Conservation (phyloP, 2,888 invertebrate genomes). For the Tolmerus cingulatus region DNA sequence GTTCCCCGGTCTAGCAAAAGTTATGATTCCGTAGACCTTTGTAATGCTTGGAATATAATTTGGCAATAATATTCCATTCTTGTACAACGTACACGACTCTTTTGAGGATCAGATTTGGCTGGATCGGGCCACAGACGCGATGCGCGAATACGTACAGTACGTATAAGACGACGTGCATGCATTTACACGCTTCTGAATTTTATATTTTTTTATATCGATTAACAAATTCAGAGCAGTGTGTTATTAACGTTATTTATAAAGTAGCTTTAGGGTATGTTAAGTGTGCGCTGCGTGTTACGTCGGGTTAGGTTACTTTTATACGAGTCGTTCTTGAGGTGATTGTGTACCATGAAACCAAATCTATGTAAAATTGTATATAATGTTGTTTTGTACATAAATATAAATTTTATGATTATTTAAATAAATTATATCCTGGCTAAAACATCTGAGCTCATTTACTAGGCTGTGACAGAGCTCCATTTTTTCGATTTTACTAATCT, state of each 20-base stretch:
- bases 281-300: not conserved
- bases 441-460: constrained; percentile 22
- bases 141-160: not conserved
- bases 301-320: not conserved
- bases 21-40: constrained; percentile 70
- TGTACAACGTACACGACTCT: not conserved
- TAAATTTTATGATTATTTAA: constrained; percentile 17
- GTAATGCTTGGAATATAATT: not conserved
- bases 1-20: constrained; percentile 75
- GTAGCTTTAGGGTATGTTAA: not conserved
- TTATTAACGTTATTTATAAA: not conserved
- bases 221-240: not conserved
- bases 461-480: constrained; percentile 26
- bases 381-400: constrained; percentile 30
- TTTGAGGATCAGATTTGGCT: not conserved
- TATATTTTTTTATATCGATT: not conserved
- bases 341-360: not conserved
- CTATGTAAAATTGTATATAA: constrained; percentile 8
- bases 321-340: not conserved
- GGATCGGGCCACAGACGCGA: not conserved
- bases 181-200: not conserved
- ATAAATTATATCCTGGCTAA: constrained; percentile 28
- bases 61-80: not conserved
- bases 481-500: not conserved
- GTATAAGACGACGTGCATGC: not conserved